Evolutionary conservation across 2,888 invertebrate genomes (phyloP).

Genomic region (Selenia dentaria): DNA sequence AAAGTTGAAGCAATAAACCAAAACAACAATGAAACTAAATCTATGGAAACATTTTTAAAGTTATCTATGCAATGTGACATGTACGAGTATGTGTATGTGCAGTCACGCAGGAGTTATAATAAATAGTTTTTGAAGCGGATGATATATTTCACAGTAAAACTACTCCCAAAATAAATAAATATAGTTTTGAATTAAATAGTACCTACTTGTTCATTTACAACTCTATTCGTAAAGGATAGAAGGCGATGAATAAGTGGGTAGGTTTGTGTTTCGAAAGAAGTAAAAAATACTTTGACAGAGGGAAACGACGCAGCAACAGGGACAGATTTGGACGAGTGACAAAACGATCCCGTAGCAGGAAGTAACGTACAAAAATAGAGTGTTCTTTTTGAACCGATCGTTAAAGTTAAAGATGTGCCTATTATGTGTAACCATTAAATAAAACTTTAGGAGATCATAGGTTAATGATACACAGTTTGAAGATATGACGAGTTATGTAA

Average conservation of each 20-base stretch:
- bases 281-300: constrained; percentile 39
- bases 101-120: too few relatives aligned
- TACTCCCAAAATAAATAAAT: constrained; percentile 11
- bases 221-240: constrained; percentile 6
- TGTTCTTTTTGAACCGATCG: constrained; percentile 33
- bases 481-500: too few relatives aligned
- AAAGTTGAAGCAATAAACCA: constrained; percentile 18
- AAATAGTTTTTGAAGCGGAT: constrained; percentile 20
- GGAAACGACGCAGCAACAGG: constrained; percentile 42
- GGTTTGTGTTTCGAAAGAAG: not conserved
- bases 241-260: not conserved
- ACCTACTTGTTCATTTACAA: constrained; percentile 1
- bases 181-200: not conserved
- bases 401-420: constrained; percentile 36
- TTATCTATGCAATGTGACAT: constrained; percentile 9
- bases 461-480: constrained; percentile 5
- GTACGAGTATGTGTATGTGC: not conserved
- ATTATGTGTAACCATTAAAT: too few relatives aligned
- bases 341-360: constrained; percentile 55
- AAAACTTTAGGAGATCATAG: constrained; percentile 19
- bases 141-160: constrained; percentile 22
- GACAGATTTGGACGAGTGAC: constrained; percentile 54
- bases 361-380: constrained; percentile 38
- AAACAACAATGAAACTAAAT: constrained; percentile 18
- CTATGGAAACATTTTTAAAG: constrained; percentile 8